Base-by-base conservation (phyloP, 2,113 vertebrate species). In the Oncorhynchus mykiss region DNA sequence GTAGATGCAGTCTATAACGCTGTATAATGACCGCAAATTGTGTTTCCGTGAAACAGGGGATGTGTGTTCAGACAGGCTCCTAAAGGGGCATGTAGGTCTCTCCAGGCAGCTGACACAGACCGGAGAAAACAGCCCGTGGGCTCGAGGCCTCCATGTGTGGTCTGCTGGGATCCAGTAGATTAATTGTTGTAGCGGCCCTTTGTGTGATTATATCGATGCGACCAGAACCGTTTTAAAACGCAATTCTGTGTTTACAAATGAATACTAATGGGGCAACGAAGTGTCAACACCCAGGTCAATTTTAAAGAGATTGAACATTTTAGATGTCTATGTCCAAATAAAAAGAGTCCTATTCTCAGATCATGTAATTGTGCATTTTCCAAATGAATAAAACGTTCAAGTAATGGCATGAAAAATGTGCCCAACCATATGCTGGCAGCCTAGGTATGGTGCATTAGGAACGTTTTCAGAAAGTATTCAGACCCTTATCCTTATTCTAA, bases 1-100 rank as follows among this genome's bases (percentile, higher is more conserved):
- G 82, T 86, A 91, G 93, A 95, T 95, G 84, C 77, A 93, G 94
- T 96, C 95, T 95, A 93, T 93, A 96, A 95, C 93, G 80, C 88
- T 82, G 88, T 84, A 80, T 95, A 95, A 95, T 95, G 84, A 93
- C 91, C 90, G 90, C 92, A 94, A 95, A 96, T 96, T 95, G 93
- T 90, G 83, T 94, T 95, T 95, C 95, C 95, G 92, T 94, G 93
- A 95, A 94, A 90, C 89, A 91, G 93, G 92, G 90, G 90, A 89
- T 91, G 89, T 93, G 92, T 88, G 87, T 95, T 95, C 94, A 93
- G 92, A 94, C 93, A 86, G 88, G 89, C 78, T 91, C 88, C 86
- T 91, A 94, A 92, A 88, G 88, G 93, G 91, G 88, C 91, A 91
- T 94, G 92, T 11, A 90, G 93, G 90, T 90, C 91, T 91, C 92